Conservation (phyloP, 2,888 invertebrate genomes). For the Troides helena region DNA sequence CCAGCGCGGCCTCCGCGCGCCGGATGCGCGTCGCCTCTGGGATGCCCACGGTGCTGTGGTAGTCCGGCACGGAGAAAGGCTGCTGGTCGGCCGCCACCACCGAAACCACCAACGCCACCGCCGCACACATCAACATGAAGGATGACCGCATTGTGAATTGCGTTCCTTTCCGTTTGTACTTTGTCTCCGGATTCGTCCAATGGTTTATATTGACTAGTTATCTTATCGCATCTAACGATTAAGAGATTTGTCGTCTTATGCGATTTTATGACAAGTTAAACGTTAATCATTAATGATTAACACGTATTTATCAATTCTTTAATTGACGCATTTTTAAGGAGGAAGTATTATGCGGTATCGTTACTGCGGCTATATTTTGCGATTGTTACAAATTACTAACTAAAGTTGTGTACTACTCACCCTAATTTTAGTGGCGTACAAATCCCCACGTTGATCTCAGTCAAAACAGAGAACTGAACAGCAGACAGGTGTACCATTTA, state of each 20-base stretch:
- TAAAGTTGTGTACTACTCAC: too few relatives aligned
- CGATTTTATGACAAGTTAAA: neutral
- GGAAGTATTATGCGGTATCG: neutral
- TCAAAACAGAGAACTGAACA: too few relatives aligned
- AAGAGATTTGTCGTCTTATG: neutral
- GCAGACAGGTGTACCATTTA: too few relatives aligned
- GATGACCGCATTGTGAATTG: conserved; percentile 2
- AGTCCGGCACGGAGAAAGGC: conserved; percentile 35
- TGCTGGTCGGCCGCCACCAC: conserved; percentile 18
- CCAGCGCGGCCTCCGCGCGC: conserved; percentile 38
- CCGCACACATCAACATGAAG: conserved; percentile 16
- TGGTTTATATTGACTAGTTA: too few relatives aligned
- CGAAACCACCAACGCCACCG: neutral
- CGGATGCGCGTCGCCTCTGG: conserved; percentile 40
- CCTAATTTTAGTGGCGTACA: too few relatives aligned
- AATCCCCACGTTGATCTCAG: too few relatives aligned
- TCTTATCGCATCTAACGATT: neutral
- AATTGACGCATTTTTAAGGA: neutral
- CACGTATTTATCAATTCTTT: neutral
- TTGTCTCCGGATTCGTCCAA: too few relatives aligned
- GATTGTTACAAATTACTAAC: neutral
- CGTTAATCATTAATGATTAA: neutral
- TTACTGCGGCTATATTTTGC: neutral
- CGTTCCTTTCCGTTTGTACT: neutral
- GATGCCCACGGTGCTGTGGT: conserved; percentile 43